phyloP scores from a whole-genome alignment of 2,113 vertebrate species.

The Neogale vison region DNA sequence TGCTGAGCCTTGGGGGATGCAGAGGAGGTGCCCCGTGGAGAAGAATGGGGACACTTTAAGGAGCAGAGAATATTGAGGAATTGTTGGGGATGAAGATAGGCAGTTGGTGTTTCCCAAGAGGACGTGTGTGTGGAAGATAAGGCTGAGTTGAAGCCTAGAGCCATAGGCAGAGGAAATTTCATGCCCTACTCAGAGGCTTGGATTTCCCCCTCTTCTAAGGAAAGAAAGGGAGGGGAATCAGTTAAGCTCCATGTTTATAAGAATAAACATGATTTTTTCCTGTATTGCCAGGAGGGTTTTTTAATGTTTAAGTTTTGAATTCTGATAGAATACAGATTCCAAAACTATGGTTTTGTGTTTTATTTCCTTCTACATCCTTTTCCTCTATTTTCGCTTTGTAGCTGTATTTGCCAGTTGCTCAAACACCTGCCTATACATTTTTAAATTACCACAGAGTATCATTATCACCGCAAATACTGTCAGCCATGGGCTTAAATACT shows the following conservation, averaged over 20 bases:
- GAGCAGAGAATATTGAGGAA: neutral
- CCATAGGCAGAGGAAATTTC: neutral
- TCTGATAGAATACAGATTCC: neutral
- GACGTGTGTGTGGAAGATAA: neutral
- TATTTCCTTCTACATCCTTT: neutral
- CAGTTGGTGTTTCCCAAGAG: neutral
- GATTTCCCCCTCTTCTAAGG: neutral
- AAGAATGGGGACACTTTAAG: neutral
- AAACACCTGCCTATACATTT: neutral
- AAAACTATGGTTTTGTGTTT: neutral
- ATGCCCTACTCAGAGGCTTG: neutral
- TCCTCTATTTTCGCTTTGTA: neutral
- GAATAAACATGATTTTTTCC: neutral
- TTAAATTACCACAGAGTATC: neutral
- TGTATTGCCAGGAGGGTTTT: neutral
- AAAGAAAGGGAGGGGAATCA: neutral
- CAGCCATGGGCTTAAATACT: neutral
- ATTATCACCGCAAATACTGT: neutral
- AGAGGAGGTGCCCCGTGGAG: neutral
- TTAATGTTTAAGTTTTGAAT: slow-evolving; percentile 8
- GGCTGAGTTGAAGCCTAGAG: neutral
- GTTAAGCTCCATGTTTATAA: neutral
- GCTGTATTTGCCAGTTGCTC: neutral
- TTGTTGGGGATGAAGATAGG: neutral
- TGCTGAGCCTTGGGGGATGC: neutral